A percentile compares a stretch with the other conserved stretches of the same genome.
These are phyloP conservation scores for Psilopogon haemacephalus DNA, from an alignment of 2,113 vertebrate species.

Conservation along the genomic window DNA sequence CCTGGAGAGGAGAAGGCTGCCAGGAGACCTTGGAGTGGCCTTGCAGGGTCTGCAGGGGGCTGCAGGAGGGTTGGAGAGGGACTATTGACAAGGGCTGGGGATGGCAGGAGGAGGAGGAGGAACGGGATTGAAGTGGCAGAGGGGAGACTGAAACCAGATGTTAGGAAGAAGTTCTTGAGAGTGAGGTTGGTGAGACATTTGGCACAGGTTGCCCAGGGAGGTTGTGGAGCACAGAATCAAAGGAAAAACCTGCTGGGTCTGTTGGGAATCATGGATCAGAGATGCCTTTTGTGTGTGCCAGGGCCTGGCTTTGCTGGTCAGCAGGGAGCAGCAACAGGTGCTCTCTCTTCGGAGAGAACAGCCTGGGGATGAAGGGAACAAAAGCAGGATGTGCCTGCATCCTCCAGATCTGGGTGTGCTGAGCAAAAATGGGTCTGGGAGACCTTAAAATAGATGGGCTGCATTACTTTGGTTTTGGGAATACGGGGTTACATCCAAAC, in stretches of 20 bases:
- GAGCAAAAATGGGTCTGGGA: background rate
- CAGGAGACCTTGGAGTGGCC: too few relatives aligned
- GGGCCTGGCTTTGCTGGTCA: background rate
- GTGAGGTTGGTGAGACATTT: too few relatives aligned
- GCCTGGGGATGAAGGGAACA: background rate
- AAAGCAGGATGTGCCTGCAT: background rate
- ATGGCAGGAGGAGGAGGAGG: too few relatives aligned
- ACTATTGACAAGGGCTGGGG: too few relatives aligned
- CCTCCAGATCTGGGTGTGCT: background rate
- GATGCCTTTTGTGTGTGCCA: fast-evolving
- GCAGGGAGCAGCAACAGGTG: background rate
- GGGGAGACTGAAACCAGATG: too few relatives aligned
- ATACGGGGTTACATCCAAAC: background rate
- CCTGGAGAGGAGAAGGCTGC: too few relatives aligned
- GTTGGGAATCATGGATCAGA: background rate
- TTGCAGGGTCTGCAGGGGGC: too few relatives aligned
- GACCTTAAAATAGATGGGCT: background rate
- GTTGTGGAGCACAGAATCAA: too few relatives aligned
- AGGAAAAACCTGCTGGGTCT: background rate
- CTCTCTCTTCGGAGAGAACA: fast-evolving
- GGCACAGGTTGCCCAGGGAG: too few relatives aligned
- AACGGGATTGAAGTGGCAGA: too few relatives aligned
- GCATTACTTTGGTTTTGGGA: background rate
- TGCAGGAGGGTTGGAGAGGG: too few relatives aligned
- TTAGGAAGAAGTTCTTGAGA: too few relatives aligned